Base-by-base conservation (phyloP, 2,888 invertebrate genomes). In the Ornithoptera alexandrae region DNA sequence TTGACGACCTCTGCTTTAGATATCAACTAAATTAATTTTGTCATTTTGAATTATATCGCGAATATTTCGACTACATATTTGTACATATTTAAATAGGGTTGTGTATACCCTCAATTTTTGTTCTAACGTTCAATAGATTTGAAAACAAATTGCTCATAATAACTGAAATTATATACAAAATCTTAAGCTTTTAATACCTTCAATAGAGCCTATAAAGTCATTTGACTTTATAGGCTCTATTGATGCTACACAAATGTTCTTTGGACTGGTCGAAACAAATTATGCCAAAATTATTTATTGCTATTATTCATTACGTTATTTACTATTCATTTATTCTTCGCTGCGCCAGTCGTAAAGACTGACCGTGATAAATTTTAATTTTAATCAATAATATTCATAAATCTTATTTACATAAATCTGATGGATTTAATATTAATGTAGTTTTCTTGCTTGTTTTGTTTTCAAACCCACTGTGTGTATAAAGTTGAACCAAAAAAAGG, bases 301-400 rank as follows among this genome's bases (percentile, higher is more conserved):
- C 46, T 24, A 50, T 66, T 60, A 66, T 60, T 50, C 30, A 66
- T 66, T 50, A 66, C 20, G 46, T 39, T 39, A 39, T 60, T 60
- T 59, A 60, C 36, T 66, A 66, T 66, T 66, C 59, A 66, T 66
- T 24, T 60, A 66, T 66, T 66, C 66, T 66, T 60, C 50, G 46
- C 50, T 50, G n/a, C 59, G 24, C 46, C 60, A 24, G 50, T 50
- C 60, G 60, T 60, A 60, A 24, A 50, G 60, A 50, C 60, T 60
- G 59, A 66, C 66, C 59, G 59, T 50, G 66, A 66, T 66, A 59
- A 60, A 66, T 66, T 66, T 66, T 50, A 59, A 66, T 66, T 66
- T 66, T 59, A 66, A 53, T 67, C 39, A 67, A 67, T 62, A 67
- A 56, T 56, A 67, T 56, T 67, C 62, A 67, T 67, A 67, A 67